Conservation (phyloP, 2,797 vertebrate genomes). For the Brotula barbata region DNA sequence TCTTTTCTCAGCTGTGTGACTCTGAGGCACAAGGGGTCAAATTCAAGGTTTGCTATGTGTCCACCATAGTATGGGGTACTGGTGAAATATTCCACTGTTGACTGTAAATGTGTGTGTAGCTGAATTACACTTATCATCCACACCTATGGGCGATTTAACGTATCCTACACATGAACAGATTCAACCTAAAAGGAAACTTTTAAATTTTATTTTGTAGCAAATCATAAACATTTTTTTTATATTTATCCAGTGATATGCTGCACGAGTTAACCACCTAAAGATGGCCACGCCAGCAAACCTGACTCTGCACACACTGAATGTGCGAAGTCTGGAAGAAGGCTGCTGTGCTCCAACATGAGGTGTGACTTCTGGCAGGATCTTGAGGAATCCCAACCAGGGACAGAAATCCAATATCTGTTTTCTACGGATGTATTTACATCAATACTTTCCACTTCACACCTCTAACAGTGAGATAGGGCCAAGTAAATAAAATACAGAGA, state of each 20-base stretch:
- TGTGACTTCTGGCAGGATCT: constrained; percentile 53
- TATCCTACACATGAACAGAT: too few relatives aligned
- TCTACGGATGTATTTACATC: not conserved
- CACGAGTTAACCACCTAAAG: too few relatives aligned
- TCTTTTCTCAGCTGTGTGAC: constrained; percentile 51
- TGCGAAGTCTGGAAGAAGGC: constrained; percentile 27
- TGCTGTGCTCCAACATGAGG: constrained; percentile 19
- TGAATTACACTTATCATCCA: too few relatives aligned
- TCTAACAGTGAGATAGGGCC: not conserved
- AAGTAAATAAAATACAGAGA: not conserved
- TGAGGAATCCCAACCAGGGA: constrained; percentile 53
- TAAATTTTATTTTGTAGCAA: too few relatives aligned
- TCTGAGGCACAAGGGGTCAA: constrained; percentile 37
- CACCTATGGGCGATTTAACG: too few relatives aligned
- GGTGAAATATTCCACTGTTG: constrained; percentile 26
- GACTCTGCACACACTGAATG: constrained; percentile 3
- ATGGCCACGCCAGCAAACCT: not conserved
- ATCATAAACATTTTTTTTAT: too few relatives aligned
- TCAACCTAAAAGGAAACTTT: too few relatives aligned
- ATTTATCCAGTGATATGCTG: too few relatives aligned
- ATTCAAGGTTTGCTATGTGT: constrained; percentile 31
- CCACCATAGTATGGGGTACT: too few relatives aligned
- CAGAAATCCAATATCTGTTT: constrained; percentile 1
- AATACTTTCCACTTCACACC: not conserved
- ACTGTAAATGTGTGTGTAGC: too few relatives aligned